Base-by-base conservation (phyloP, 2,888 invertebrate species). In the Orthosia cruda region DNA sequence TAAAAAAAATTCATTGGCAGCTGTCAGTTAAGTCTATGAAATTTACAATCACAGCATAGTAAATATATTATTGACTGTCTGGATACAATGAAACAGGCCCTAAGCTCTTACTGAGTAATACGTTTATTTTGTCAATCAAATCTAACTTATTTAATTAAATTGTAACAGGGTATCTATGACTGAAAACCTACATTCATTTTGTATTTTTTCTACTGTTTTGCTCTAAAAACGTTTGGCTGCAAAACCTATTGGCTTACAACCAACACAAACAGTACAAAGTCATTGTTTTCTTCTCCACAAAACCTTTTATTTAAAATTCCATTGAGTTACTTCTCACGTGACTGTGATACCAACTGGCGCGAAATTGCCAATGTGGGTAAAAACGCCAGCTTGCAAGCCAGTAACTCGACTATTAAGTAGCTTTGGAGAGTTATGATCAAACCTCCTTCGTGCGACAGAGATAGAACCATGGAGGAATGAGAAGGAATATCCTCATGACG, bases 381-480 rank as follows among this genome's bases (percentile, higher is more conserved):
- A 83, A 84, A 81, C 86, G 82, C 76, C 89, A 89, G 89, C 89
- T 87, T 83, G 85, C 72, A 78, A 83, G 77, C 66, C 72, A 81
- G 81, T 87, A 77, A 85, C 81, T 69, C 58, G 67, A 74, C 80
- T 80, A 85, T 83, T 85, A 87, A 88, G 81, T 83, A 85, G 73
- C 74, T 78, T 61, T 70, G 71, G 68, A 74, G 69, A 77, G 65
- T 82, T 77, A 68, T 59, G 59, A 58, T 65, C 49, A 80, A 83
- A 50, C 54, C 32, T 61, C 70, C 32, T n/a, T 58, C 32, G 71
- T 58, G 62, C 32, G 68, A 83, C n/a, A 49, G 65, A 66, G 62
- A 79, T 40, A 45, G 77, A 50, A 58, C 26, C 20, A n/a, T 18
- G 26, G 52, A 18, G n/a, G 45, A 84, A 52, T 59, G 84, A 65